These are phyloP conservation scores for Helicoverpa zea DNA, from an alignment of 1,140 invertebrate species.

Conservation along the genomic window DNA sequence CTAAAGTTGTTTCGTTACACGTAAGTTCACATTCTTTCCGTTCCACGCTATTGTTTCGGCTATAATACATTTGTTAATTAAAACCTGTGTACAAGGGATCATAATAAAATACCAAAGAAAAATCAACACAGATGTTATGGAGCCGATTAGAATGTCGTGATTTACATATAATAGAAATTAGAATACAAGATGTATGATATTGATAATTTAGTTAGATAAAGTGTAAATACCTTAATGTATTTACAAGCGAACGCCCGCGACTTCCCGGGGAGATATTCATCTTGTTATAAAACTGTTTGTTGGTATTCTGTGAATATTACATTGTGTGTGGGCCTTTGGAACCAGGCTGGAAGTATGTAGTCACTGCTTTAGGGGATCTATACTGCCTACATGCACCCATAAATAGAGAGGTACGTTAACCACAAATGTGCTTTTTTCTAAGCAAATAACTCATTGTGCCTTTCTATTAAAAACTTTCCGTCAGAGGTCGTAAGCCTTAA, in stretches of 20 bases:
- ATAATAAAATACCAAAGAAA: slow-evolving; percentile 34
- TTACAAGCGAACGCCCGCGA: slow-evolving; percentile 23
- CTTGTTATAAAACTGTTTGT: slow-evolving; percentile 11
- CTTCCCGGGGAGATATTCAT: slow-evolving; percentile 22
- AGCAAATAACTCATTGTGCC: too few species aligned
- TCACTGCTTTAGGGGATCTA: too few species aligned
- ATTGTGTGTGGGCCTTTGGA: background rate
- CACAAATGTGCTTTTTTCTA: too few species aligned
- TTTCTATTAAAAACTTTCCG: too few species aligned
- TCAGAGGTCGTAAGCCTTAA: background rate
- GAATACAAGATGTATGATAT: slow-evolving; percentile 44
- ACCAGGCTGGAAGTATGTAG: background rate
- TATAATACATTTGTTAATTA: slow-evolving; percentile 56
- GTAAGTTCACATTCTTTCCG: slow-evolving; percentile 21
- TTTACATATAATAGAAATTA: slow-evolving; percentile 55
- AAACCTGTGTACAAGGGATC: slow-evolving; percentile 12
- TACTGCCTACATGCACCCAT: too few species aligned
- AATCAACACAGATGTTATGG: slow-evolving; percentile 41
- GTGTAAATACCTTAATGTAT: slow-evolving; percentile 22
- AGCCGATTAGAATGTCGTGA: slow-evolving; percentile 6
- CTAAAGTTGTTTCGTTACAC: slow-evolving; percentile 1
- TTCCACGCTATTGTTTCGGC: slow-evolving; percentile 43
- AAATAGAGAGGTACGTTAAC: too few species aligned
- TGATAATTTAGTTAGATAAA: slow-evolving; percentile 49
- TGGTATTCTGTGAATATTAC: slow-evolving; percentile 11